Percentiles rank a stretch among this genome's conserved stretches.
Evolutionary conservation across 2,113 vertebrate species (phyloP).

Genomic region (Pycnonotus jocosus): DNA sequence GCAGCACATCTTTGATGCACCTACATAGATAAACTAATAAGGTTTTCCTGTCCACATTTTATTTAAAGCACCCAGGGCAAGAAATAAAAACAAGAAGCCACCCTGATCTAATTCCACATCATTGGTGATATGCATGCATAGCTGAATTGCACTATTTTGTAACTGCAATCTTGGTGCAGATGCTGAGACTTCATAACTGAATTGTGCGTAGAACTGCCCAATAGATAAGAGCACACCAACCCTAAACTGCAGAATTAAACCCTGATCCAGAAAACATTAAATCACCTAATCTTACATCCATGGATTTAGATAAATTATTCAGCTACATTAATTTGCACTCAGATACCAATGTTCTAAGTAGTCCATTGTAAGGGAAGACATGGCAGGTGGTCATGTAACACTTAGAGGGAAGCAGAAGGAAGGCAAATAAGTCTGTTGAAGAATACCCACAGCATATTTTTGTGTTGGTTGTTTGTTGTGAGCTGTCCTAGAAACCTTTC

Average conservation of each 20-base stretch:
- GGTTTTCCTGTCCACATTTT: not conserved
- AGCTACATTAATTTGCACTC: not conserved
- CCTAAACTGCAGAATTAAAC: not conserved
- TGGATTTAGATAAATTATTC: not conserved
- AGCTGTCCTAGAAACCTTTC: not conserved
- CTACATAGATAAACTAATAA: not conserved
- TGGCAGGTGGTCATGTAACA: not conserved
- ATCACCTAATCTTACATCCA: not conserved
- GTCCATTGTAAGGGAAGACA: not conserved
- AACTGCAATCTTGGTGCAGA: not conserved
- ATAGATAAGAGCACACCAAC: not conserved
- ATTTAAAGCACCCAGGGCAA: not conserved
- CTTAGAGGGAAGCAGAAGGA: not conserved
- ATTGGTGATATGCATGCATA: not conserved
- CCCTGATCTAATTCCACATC: not conserved
- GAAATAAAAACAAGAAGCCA: not conserved
- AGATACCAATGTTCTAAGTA: not conserved
- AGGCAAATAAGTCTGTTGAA: not conserved
- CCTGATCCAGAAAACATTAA: not conserved
- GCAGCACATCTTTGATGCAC: not conserved
- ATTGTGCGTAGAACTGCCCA: not conserved
- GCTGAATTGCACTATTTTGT: not conserved
- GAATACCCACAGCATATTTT: not conserved
- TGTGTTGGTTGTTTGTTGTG: not conserved
- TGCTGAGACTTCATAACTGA: not conserved